Percentiles rank a stretch among this genome's conserved stretches.
Evolutionary conservation across 2,888 invertebrate genomes (phyloP).

Genomic region (Cantharis lateralis): DNA sequence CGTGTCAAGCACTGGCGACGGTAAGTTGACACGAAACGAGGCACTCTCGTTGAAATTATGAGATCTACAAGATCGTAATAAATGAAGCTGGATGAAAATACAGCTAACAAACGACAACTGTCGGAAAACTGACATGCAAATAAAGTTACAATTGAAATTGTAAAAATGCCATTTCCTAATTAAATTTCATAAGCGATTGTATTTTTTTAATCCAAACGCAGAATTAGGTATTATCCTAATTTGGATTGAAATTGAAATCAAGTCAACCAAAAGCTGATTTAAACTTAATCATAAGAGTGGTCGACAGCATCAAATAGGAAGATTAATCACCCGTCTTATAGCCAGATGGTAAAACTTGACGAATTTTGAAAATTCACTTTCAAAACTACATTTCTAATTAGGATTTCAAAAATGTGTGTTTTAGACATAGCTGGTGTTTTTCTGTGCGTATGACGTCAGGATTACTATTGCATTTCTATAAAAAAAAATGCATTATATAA

Average conservation of each 20-base stretch:
- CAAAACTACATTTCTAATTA: too few species aligned
- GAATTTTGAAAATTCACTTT: background rate
- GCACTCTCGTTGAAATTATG: slow-evolving; percentile 43
- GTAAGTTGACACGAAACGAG: slow-evolving; percentile 45
- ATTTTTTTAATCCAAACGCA: background rate
- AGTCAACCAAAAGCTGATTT: background rate
- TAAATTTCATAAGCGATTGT: background rate
- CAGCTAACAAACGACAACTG: slow-evolving; percentile 22
- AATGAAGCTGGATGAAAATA: slow-evolving; percentile 37
- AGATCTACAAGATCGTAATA: slow-evolving; percentile 39
- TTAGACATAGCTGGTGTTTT: too few species aligned
- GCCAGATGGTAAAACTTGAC: background rate
- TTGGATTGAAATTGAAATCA: background rate
- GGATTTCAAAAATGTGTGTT: too few species aligned
- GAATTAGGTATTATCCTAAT: background rate
- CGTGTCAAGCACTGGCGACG: slow-evolving; percentile 45
- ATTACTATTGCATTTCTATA: too few species aligned
- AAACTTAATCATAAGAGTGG: background rate
- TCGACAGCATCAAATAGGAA: background rate
- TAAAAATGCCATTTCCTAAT: background rate
- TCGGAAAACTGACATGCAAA: slow-evolving; percentile 21
- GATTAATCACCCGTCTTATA: background rate
- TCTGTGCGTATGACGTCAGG: too few species aligned
- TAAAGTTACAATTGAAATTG: slow-evolving; percentile 13
- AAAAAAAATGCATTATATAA: too few species aligned